Evolutionary conservation across 1,140 invertebrate genomes (phyloP).

Genomic region (Paraescarpia echinospica): DNA sequence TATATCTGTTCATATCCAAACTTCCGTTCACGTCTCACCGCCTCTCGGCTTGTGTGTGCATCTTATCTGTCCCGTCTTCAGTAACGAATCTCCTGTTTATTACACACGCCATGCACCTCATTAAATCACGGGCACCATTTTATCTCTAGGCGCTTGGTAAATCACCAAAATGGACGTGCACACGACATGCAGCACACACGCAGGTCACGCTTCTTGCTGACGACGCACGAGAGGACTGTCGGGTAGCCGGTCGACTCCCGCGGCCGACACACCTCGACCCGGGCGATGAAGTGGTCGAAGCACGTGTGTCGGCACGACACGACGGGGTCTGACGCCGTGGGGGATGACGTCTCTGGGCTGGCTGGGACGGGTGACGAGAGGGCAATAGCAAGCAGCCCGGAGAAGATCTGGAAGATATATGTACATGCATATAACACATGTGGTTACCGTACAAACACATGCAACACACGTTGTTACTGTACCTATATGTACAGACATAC

Average conservation of each 20-base stretch:
- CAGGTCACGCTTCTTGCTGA: not conserved
- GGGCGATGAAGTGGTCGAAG: not conserved
- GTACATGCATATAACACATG: not conserved
- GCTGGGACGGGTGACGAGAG: not conserved
- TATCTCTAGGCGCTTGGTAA: too few species aligned
- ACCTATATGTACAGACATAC: too few species aligned
- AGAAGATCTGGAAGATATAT: not conserved
- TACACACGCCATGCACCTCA: too few species aligned
- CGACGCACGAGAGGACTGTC: not conserved
- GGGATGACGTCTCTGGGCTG: too few species aligned
- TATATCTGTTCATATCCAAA: not conserved
- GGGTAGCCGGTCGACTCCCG: not conserved
- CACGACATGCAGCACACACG: not conserved
- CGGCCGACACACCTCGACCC: not conserved
- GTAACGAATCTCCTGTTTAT: too few species aligned
- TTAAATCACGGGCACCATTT: too few species aligned
- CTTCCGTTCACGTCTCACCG: not conserved
- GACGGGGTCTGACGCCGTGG: not conserved
- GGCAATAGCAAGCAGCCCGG: not conserved
- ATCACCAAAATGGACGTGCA: not conserved
- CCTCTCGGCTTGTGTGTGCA: not conserved
- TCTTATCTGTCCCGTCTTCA: not conserved
- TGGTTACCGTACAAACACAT: too few species aligned
- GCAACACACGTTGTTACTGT: too few species aligned
- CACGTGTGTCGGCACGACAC: not conserved